Conservation (phyloP, 2,888 invertebrate genomes). For the Cosmopolites sordidus region DNA sequence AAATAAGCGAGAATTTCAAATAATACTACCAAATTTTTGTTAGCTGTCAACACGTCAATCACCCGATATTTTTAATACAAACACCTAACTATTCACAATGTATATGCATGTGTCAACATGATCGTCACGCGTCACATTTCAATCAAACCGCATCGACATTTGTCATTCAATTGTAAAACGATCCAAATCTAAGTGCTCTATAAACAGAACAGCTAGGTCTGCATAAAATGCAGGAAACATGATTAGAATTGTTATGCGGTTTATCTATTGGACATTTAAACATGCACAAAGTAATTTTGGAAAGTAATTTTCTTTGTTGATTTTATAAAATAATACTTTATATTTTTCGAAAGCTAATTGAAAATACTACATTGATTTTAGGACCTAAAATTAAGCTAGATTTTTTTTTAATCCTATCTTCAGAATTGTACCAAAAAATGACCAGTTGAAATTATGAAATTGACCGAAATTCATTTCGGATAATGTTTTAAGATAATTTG, state of each 20-base stretch:
- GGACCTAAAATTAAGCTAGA: no score
- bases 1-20: not conserved
- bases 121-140: conserved; percentile 1
- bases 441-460: no score
- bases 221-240: not conserved
- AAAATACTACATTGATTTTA: no score
- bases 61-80: not conserved
- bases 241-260: not conserved
- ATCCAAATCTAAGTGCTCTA: not conserved
- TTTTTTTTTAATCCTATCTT: no score
- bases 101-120: not conserved
- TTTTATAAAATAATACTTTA: no score
- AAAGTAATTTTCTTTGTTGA: no score
- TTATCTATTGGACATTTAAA: no score
- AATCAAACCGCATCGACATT: not conserved
- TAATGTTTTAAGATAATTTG: no score
- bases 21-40: not conserved
- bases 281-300: no score
- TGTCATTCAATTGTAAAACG: not conserved
- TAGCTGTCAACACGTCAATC: not conserved
- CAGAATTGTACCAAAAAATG: no score
- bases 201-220: not conserved
- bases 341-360: no score
- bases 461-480: no score
- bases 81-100: not conserved